phyloP scores from a whole-genome alignment of 2,797 vertebrate species.

The Ibycter americanus region DNA sequence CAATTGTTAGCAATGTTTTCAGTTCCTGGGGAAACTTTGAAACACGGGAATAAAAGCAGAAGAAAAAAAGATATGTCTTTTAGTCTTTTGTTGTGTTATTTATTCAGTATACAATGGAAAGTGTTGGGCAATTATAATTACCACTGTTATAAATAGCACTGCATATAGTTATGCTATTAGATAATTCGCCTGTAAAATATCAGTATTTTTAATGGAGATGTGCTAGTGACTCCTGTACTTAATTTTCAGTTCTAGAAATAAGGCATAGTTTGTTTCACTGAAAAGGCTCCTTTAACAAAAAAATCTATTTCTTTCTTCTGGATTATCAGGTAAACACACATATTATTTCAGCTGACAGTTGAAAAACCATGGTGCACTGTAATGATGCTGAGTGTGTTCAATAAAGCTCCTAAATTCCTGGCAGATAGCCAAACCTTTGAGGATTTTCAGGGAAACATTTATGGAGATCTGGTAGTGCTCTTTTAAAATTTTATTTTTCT shows the following conservation, averaged over 20 bases:
- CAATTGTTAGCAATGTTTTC: not conserved
- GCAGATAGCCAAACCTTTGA: not conserved
- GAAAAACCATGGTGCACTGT: not conserved
- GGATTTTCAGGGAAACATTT: not conserved
- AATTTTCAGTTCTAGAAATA: not conserved
- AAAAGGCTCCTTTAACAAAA: not conserved
- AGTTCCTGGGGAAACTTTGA: not conserved
- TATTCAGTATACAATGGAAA: not conserved
- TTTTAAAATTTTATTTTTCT: not conserved
- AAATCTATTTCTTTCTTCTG: not conserved
- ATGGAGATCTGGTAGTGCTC: not conserved
- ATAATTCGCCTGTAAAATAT: not conserved
- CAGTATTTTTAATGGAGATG: not conserved
- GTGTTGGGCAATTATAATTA: not conserved
- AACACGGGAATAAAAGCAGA: not conserved
- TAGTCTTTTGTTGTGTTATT: not conserved
- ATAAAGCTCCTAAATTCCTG: not conserved
- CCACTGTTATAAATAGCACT: not conserved
- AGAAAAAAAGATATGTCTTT: accelerated
- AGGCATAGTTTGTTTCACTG: not conserved
- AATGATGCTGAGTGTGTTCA: not conserved
- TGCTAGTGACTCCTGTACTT: not conserved
- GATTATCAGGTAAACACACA: not conserved
- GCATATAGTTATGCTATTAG: not conserved
- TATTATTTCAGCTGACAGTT: not conserved